Evolutionary conservation across 2,113 vertebrate genomes (phyloP), one percentile per base, ranked within the genome.

Genomic region (Procavia capensis): DNA sequence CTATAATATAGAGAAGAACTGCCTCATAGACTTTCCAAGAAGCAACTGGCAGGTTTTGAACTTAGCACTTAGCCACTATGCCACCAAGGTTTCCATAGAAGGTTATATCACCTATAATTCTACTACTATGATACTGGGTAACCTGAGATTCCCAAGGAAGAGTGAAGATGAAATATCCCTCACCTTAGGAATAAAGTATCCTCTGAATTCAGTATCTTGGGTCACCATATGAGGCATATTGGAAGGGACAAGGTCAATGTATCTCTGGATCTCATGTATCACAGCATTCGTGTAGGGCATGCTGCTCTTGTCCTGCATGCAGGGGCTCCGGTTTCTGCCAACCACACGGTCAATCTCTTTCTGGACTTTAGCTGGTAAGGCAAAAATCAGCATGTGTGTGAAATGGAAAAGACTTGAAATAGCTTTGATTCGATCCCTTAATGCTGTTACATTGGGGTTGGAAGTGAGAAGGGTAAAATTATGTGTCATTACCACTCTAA

Each of bases 281-380:
- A 98, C 97, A 1, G 98, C 98, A 57, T 98, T 97, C 2, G 96
- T 98, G 72, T 97, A 98, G 39, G 98, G 98, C 98, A 98, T 98
- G 29, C 5, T 31, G 81, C 41, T 96, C 81, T 96, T 95, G 70
- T 98, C 98, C 2, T 97, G 98, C 99, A 99, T 99, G 47, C 74
- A 89, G 17, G 98, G 98, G 7, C 95, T 95, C 59, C 97, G 96
- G 1, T 98, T 81, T 90, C 50, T 96, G 93, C 99, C 99, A 36
- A 99, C 95, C 83, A 99, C 98, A 0, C 0, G 0, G 39, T 99
- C 98, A 36, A 99, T 99, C 97, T 99, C 99, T 96, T 98, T 88
- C 20, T 98, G 99, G 74, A 99, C 96, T 95, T 98, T 98, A 61
- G 98, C 99, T 99, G 95, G 75, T 16, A 79, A 66, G 76, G 85